Conservation (phyloP, 2,888 invertebrate species). For the Chorisops tibialis region DNA sequence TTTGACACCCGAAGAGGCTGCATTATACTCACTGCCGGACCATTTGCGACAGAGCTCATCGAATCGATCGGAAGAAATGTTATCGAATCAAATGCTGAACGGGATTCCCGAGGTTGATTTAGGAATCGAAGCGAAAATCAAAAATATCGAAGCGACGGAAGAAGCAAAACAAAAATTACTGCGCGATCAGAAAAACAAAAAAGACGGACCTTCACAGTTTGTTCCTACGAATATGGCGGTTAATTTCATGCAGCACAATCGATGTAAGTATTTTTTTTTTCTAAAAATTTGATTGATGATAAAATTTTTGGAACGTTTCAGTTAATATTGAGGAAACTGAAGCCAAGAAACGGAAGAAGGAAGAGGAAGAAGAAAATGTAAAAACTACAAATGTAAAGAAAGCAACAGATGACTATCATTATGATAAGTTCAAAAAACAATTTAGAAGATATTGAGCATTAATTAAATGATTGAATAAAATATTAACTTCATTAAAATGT, state of each 20-base stretch:
- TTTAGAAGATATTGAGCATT: slow-evolving; percentile 74
- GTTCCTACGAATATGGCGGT: slow-evolving; percentile 98
- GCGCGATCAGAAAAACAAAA: slow-evolving; percentile 85
- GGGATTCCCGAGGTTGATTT: slow-evolving; percentile 99
- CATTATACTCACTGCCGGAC: slow-evolving; percentile 83
- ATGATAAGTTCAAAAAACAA: slow-evolving; percentile 94
- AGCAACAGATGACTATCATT: slow-evolving; percentile 96
- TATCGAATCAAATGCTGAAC: slow-evolving; percentile 99
- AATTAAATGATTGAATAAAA: no score
- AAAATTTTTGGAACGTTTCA: slow-evolving; percentile 46
- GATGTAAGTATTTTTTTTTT: slow-evolving; percentile 63
- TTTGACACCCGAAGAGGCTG: slow-evolving; percentile 85
- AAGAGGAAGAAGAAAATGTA: slow-evolving; percentile 55
- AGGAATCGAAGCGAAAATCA: slow-evolving; percentile 98
- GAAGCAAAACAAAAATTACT: slow-evolving; percentile 92
- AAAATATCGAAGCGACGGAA: slow-evolving; percentile 98
- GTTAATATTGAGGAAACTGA: slow-evolving; percentile 80
- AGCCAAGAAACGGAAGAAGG: slow-evolving; percentile 53
- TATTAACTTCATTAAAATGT: no score
- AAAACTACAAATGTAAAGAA: slow-evolving; percentile 74
- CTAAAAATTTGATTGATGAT: neutral
- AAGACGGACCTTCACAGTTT: slow-evolving; percentile 90
- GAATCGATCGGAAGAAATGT: slow-evolving; percentile 94
- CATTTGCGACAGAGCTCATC: slow-evolving; percentile 81
- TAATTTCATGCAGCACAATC: slow-evolving; percentile 95